Evolutionary conservation across 1,140 invertebrate species (phyloP), one percentile per base, ranked within the genome.

Genomic region (Mylabris phalerata): DNA sequence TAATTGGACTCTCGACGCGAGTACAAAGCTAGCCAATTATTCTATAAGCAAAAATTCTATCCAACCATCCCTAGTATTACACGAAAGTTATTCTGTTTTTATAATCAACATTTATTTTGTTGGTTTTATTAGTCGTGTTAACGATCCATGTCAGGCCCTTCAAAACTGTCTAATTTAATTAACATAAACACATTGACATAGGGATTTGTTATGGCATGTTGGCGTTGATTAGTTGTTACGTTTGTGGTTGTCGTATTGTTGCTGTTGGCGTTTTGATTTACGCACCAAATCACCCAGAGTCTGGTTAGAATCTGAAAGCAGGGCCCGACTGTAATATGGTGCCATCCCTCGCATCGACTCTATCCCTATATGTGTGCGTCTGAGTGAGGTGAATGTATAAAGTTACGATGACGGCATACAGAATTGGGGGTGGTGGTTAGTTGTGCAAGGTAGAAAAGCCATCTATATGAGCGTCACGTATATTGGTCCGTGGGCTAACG

Each of bases 401-500:
- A 5, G 32, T 32, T 32, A 66, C 60, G 58, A 26, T 43, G 45
- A 46, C 54, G 59, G 65, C 65, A 67, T 67, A 67, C 63, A 50
- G 62, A 67, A 67, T 58, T 42, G 55, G 55, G 56, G 60, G 32
- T 32, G 60, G 32, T 32, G 32, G 32, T 32, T 60, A 60, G 62
- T 66, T 66, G 63, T 57, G 61, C 52, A 57, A 57, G 42, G 46
- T 46, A 50, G 41, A 52, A 61, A 55, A 55, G 49, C 50, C 45
- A 57, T 66, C 59, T 49, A 50, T 65, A 67, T 61, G 60, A 48
- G 39, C 32, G 26, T 48, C 65, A 67, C 65, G 65, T 67, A 55
- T 51, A 49, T 55, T 57, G 54, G 61, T 61, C 61, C 63, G 61
- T 61, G 55, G 63, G 48, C 61, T 62, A 62, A 60, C 63, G 55